Base-by-base conservation (phyloP, 2,797 vertebrate genomes). In the Falco peregrinus region DNA sequence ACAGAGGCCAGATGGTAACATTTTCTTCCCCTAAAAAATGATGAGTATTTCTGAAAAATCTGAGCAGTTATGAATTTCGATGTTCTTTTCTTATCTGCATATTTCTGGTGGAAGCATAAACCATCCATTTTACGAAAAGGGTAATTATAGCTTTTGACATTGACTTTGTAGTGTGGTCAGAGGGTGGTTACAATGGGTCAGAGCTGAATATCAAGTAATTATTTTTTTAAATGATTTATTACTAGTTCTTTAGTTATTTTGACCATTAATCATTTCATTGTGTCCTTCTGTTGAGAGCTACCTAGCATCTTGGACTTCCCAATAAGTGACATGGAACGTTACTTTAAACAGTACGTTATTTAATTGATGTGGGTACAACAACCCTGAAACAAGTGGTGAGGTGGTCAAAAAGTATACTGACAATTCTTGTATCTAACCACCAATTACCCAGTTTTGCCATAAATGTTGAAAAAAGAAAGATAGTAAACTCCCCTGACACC, bases 41-140 rank as follows among this genome's bases (percentile, higher is more conserved):
- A 54, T 4, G 1, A 64, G 7, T 65, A 59, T 77, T 85, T 91
- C 53, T 91, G 74, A 95, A 89, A 96, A 94, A 76, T 76, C 35
- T 76, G 17, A 89, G 9, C 11, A 69, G 51, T 71, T 93, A 69
- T 48, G 70, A 85, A 82, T 94, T 78, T 86, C 81, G 10, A 82
- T 87, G 65, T 81, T 93, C n/a, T 90, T 64, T 33, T 82, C 48
- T 87, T 89, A 73, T 82, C 81, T 94, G 43, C 26, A n/a, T 94
- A 70, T 79, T 89, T 93, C 75, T 59, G 6, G 6, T 39, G 28
- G 45, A 92, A 41, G 20, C 21, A 78, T 63, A 70, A 92, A 73
- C n/a, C 25, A 77, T 48, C 16, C 17, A 53, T 79, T 89, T 92
- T 24, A 69, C 0, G 0, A 59, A 63, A 93, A 79, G 1, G 6